Percentiles rank a stretch among this genome's conserved stretches.
These are phyloP conservation scores for Drosophila histrio DNA, from an alignment of 2,888 invertebrate genomes.

Conservation along the genomic window DNA sequence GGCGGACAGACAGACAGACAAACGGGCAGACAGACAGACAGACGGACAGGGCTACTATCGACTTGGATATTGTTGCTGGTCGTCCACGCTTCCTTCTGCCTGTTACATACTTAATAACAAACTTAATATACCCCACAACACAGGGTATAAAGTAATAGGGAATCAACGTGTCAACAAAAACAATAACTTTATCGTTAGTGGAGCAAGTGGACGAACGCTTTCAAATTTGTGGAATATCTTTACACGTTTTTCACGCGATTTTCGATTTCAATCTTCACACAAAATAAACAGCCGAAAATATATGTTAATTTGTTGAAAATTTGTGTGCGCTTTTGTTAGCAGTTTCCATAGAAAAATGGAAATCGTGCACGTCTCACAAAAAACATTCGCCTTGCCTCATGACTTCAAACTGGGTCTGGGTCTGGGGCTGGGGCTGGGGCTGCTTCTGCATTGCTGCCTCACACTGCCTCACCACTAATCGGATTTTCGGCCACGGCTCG, in stretches of 20 bases:
- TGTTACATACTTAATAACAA: no score
- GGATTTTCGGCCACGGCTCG: constrained; percentile 76
- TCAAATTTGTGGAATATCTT: constrained; percentile 8
- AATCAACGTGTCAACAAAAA: constrained; percentile 14
- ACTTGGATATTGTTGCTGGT: no score
- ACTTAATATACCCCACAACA: no score
- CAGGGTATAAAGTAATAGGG: no score
- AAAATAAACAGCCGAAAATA: constrained; percentile 54
- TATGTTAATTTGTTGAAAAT: constrained; percentile 79
- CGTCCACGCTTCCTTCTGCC: no score
- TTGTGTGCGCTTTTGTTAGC: constrained; percentile 69
- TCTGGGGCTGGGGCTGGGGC: background rate
- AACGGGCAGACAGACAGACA: no score
- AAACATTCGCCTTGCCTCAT: background rate
- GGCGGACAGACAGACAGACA: no score
- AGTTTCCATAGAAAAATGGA: constrained; percentile 66
- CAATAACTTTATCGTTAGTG: constrained; percentile 46
- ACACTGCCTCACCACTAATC: constrained; percentile 70
- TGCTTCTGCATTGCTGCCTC: constrained; percentile 59
- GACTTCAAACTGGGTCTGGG: background rate
- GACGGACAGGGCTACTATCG: no score
- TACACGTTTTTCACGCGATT: constrained; percentile 45
- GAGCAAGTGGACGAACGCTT: constrained; percentile 13
- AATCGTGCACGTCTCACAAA: constrained; percentile 64
- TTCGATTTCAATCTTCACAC: constrained; percentile 27